Base-by-base conservation (phyloP, 1,140 invertebrate genomes). In the Spodoptera frugiperda region DNA sequence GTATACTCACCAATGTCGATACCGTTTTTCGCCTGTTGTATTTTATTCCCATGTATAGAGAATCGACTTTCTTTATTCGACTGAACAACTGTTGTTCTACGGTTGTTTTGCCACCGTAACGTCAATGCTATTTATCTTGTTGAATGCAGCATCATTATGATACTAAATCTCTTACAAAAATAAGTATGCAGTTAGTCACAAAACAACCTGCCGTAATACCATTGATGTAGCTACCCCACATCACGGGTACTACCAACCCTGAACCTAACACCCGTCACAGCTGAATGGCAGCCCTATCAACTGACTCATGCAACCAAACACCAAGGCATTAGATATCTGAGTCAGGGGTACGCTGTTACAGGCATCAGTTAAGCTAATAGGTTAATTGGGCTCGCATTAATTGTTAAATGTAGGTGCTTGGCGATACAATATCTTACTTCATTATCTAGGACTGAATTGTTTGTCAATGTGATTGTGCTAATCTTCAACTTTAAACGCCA, bases 281-380 rank as follows among this genome's bases (percentile, higher is more conserved):
- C 11, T 25, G 39, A 49, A 8, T 21, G 61, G 48, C 61, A 65
- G 17, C 61, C 61, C 61, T 65, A 61, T 39, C 30, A 9, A 33
- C 55, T 39, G 15, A 65, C 44, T 65, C 44, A 21, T 5, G 67
- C 33, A 57, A 72, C 30, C 25, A 46, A 54, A 72, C 49, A 72
- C 68, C 49, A 8, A 33, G 19, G 63, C 46, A 67, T 67, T 49
- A 48, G 68, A 57, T 73, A 59, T 59, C 55, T 33, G 19, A 73
- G 70, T 46, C 70, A 54, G 51, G 67, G 67, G 67, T 53, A 63
- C 39, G 33, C 19, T 53, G 49, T 17, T 39, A 54, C 67, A 39
- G 51, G 33, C 67, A 70, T 70, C 67, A 70, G 67, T 54, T 70
- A 65, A 65, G 48, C 65, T 51, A 55, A 44, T 71, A 55, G 51